Base-by-base conservation (phyloP, 2,113 vertebrate species). In the Peromyscus californicus region DNA sequence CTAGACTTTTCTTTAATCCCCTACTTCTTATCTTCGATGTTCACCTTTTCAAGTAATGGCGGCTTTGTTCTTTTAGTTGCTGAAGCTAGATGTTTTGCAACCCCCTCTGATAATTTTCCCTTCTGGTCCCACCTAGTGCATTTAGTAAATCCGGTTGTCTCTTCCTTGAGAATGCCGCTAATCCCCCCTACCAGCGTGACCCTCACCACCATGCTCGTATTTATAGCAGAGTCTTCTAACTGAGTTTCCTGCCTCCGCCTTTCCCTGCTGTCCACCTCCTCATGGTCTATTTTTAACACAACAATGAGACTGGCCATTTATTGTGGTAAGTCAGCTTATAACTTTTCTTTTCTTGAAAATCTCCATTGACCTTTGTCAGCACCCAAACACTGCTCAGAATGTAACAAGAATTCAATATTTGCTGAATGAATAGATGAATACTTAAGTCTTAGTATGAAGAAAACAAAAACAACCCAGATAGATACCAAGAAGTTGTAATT, bases 391-490 rank as follows among this genome's bases (percentile, higher is more conserved):
- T 59, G 8, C 22, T 69, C 86, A 63, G 33, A 22, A 45, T 59
- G 70, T 51, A 78, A 26, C 1, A 87, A 78, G 26, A 22, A 88
- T 91, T 91, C 59, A 92, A 36, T 70, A 86, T 51, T 93, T 90
- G 9, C 24, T 7, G 10, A 82, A 48, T 72, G 12, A 95, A 84
- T 84, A 80, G 59, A 75, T 86, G 48, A 89, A 94, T 42, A 26
- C 51, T 94, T 91, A 91, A 93, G 17, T 31, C 9, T 94, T 93
- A 72, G 13, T 22, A 39, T 82, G 74, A 87, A 92, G 57, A 54
- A 87, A 42, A 33, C 9, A 31, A 48, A 48, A 87, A 33, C 15
- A 85, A 85, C n/a, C 13, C 22, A 72, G 24, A 83, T 19, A 94
- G 39, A 70, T 80, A 29, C 26, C 10, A 97, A 88, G 36, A 95